A percentile compares a stretch with the other conserved stretches of the same genome.
Conservation (phyloP, 2,888 invertebrate species). For the Leucophora obtusa region DNA sequence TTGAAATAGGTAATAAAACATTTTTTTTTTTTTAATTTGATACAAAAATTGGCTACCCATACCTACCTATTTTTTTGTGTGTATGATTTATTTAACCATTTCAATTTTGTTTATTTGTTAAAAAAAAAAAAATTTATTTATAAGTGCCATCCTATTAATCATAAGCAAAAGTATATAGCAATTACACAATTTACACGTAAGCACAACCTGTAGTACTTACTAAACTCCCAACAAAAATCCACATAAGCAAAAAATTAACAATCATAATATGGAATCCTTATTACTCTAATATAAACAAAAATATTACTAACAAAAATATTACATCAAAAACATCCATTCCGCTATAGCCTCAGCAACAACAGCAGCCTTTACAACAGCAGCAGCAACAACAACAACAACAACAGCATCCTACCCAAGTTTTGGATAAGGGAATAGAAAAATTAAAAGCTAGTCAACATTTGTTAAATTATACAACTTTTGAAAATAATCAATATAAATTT, state of each 20-base stretch:
- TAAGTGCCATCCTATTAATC: neutral
- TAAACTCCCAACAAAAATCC: neutral
- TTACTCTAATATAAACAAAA: constrained; percentile 27
- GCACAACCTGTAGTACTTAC: neutral
- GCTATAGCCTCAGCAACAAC: constrained; percentile 47
- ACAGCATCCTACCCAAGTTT: constrained; percentile 22
- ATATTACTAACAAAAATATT: constrained; percentile 65
- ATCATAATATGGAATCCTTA: constrained; percentile 4
- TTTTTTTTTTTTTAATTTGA: too few species aligned
- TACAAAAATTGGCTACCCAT: too few species aligned
- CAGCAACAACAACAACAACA: constrained; percentile 33
- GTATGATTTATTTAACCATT: too few species aligned
- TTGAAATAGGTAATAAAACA: too few species aligned
- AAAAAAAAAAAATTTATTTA: too few species aligned
- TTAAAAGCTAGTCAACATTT: constrained; percentile 72
- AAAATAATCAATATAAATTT: constrained; percentile 79
- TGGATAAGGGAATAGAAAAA: constrained; percentile 59
- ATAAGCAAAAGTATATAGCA: neutral
- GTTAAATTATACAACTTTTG: constrained; percentile 78
- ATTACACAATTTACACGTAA: neutral
- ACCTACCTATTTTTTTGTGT: too few species aligned
- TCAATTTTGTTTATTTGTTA: too few species aligned
- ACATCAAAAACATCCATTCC: constrained; percentile 53
- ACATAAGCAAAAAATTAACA: constrained; percentile 28
- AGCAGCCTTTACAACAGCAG: constrained; percentile 38